These are phyloP conservation scores for Rhagologus leucostigma DNA, from an alignment of 2,113 vertebrate species.

Conservation along the genomic window DNA sequence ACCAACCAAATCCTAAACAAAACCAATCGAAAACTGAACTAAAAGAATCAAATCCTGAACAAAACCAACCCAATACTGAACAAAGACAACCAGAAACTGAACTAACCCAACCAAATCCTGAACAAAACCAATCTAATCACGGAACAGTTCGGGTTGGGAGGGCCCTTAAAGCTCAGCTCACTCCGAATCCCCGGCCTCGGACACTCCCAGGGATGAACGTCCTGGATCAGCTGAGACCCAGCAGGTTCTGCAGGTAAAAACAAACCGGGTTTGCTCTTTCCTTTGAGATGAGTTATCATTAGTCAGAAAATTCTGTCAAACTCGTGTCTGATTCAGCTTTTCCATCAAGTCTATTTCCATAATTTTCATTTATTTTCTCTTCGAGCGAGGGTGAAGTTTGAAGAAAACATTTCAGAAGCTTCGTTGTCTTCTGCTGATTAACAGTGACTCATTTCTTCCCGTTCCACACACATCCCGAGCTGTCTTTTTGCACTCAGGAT, in stretches of 20 bases:
- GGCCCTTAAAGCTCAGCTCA: not conserved
- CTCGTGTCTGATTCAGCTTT: slow-evolving; percentile 26
- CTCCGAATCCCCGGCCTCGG: rapidly evolving
- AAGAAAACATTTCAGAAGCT: slow-evolving; percentile 37
- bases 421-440: slow-evolving; percentile 43
- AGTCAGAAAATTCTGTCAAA: not conserved
- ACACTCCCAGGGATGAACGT: rapidly evolving
- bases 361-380: slow-evolving; percentile 35
- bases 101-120: rapidly evolving
- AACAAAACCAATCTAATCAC: rapidly evolving
- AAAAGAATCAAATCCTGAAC: no score
- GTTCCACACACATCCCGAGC: not conserved
- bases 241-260: not conserved
- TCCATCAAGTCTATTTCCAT: not conserved
- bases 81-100: not conserved
- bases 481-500: not conserved
- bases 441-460: slow-evolving; percentile 25
- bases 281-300: not conserved
- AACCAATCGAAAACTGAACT: not conserved
- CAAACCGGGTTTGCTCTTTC: not conserved
- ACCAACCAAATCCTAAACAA: not conserved
- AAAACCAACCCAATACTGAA: not conserved
- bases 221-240: not conserved
- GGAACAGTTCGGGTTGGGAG: not conserved
- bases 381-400: not conserved